Conservation (phyloP, 2,113 vertebrate species). For the Pterocles gutturalis region DNA sequence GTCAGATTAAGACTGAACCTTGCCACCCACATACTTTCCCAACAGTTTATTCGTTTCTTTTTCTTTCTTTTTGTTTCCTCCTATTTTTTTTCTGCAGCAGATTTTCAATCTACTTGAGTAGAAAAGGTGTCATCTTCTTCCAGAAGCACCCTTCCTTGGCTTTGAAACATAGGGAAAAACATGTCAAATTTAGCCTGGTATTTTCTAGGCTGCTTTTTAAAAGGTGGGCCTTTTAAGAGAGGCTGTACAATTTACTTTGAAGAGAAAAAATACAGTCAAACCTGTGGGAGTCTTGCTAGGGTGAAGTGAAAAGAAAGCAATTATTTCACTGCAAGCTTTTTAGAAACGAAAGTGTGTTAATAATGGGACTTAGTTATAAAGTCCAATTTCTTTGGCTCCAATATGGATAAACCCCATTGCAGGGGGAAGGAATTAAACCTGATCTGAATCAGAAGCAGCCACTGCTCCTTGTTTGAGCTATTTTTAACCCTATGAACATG, state of each 20-base stretch:
- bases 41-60: not conserved
- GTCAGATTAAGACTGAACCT: constrained; percentile 3
- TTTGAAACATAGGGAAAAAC: constrained; percentile 25
- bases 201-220: constrained; percentile 13
- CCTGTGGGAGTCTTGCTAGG: constrained; percentile 19
- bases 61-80: not conserved
- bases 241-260: not conserved
- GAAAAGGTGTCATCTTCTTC: not conserved
- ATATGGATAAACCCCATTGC: not conserved
- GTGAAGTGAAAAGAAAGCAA: constrained; percentile 25
- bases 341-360: not conserved
- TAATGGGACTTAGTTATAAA: not conserved
- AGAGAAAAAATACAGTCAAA: constrained; percentile 1
- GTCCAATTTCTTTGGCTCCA: not conserved
- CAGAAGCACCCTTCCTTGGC: not conserved
- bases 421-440: not conserved
- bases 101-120: not conserved
- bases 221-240: not conserved
- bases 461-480: not conserved
- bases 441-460: not conserved
- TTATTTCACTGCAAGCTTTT: constrained; percentile 17
- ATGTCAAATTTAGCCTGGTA: not conserved
- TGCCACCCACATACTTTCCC: not conserved
- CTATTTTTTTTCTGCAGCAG: not conserved
- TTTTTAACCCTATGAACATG: not conserved